A percentile compares a stretch with the other conserved stretches of the same genome.
Evolutionary conservation across 2,888 invertebrate genomes (phyloP).

Genomic region (Cheilosia pagana): DNA sequence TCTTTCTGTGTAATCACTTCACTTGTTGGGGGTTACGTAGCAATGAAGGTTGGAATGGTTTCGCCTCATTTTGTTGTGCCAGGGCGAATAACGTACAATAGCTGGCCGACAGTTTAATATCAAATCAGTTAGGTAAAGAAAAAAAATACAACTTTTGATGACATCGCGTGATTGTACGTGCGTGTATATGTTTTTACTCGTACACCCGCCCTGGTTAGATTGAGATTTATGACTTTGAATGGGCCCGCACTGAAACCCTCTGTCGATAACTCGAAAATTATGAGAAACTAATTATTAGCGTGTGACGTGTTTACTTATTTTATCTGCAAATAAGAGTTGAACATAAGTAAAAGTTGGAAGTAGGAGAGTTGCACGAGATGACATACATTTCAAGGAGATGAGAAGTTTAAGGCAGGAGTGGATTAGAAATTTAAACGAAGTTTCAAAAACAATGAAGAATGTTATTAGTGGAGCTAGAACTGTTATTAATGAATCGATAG

Average conservation of each 20-base stretch:
- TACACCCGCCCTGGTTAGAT: constrained; percentile 6
- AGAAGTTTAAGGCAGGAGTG: too few species aligned
- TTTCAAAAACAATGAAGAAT: too few species aligned
- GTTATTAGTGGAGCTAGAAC: too few species aligned
- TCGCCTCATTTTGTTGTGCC: background rate
- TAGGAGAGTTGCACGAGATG: too few species aligned
- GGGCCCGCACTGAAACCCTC: constrained; percentile 7
- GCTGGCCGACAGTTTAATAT: background rate
- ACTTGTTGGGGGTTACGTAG: background rate
- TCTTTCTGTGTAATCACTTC: constrained; percentile 51
- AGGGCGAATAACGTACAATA: constrained; percentile 2
- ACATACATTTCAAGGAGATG: too few species aligned
- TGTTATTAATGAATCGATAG: too few species aligned
- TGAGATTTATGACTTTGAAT: constrained; percentile 21
- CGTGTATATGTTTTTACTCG: background rate
- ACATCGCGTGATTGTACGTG: constrained; percentile 15
- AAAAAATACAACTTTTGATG: background rate
- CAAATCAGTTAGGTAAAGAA: background rate
- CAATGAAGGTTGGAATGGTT: constrained; percentile 1
- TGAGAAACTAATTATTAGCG: background rate
- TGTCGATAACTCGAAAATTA: constrained; percentile 13
- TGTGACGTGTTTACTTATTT: background rate
- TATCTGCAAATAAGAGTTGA: too few species aligned
- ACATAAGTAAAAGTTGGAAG: too few species aligned
- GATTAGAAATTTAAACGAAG: too few species aligned